phyloP scores from a whole-genome alignment of 2,797 vertebrate species.

The Notamacropus eugenii region DNA sequence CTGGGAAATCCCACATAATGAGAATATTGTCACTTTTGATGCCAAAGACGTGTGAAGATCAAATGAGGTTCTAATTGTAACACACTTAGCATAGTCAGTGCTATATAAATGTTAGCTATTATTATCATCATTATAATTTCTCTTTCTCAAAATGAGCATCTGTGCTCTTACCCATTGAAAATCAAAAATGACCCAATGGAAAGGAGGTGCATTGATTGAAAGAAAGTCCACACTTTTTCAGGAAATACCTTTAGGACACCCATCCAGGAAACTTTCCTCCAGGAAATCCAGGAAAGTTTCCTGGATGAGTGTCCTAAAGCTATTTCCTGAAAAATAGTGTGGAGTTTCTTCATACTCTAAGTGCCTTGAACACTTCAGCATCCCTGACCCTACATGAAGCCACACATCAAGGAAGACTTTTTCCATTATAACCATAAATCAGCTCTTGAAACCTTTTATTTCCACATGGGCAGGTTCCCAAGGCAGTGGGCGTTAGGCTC shows the following conservation, averaged over 20 bases:
- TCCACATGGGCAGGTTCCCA: conserved; percentile 85
- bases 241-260: conserved; percentile 7
- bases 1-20: conserved; percentile 18
- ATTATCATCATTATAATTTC: background rate
- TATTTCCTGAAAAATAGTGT: conserved; percentile 45
- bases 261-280: conserved; percentile 15
- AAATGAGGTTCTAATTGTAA: background rate
- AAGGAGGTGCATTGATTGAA: conserved; percentile 19
- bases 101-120: background rate
- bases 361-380: conserved; percentile 16
- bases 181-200: conserved; percentile 31
- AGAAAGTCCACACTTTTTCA: conserved; percentile 11
- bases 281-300: background rate
- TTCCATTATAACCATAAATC: conserved; percentile 35
- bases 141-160: conserved; percentile 12
- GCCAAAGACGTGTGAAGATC: background rate
- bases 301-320: background rate
- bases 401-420: conserved; percentile 43
- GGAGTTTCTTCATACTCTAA: conserved; percentile 3
- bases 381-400: conserved; percentile 31
- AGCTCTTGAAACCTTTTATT: conserved; percentile 46
- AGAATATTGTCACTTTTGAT: background rate
- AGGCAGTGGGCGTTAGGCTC: conserved; percentile 54
- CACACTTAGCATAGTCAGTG: background rate
- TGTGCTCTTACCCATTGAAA: conserved; percentile 26